These are phyloP conservation scores for Camponotus vicinus DNA, from an alignment of 1,140 invertebrate species.

Conservation along the genomic window DNA sequence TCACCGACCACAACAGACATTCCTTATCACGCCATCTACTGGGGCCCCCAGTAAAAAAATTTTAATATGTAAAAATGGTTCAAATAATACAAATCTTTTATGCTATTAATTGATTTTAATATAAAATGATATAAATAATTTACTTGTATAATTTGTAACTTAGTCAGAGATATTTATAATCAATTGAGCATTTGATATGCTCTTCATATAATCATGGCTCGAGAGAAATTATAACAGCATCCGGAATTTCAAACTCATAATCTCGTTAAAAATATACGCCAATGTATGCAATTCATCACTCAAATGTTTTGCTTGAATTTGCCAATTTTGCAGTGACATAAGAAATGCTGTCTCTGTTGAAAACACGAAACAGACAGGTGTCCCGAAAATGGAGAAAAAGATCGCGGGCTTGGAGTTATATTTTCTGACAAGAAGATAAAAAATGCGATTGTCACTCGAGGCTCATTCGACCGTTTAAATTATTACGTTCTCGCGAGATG, in stretches of 20 bases:
- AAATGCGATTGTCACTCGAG: conserved; percentile 46
- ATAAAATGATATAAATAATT: background rate
- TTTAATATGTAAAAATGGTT: no score
- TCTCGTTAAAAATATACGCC: background rate
- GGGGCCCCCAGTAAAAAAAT: no score
- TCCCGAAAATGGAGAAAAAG: conserved; percentile 38
- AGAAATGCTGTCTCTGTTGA: background rate
- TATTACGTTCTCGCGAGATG: conserved; percentile 54
- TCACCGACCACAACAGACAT: no score
- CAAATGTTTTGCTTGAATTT: conserved; percentile 21
- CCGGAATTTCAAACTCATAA: background rate
- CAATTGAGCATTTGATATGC: background rate
- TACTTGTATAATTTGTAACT: background rate
- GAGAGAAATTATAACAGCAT: background rate
- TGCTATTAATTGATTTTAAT: conserved; percentile 4
- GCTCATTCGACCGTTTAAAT: conserved; percentile 48
- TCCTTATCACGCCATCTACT: no score
- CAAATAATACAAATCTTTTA: no score
- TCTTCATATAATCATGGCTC: background rate
- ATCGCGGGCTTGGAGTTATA: conserved; percentile 51
- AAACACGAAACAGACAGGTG: conserved; percentile 49
- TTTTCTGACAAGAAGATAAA: conserved; percentile 40
- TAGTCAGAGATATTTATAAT: background rate
- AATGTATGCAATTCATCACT: background rate
- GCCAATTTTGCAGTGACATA: conserved; percentile 22